Conservation (phyloP, 2,888 invertebrate species). For the Epinotia ramella region DNA sequence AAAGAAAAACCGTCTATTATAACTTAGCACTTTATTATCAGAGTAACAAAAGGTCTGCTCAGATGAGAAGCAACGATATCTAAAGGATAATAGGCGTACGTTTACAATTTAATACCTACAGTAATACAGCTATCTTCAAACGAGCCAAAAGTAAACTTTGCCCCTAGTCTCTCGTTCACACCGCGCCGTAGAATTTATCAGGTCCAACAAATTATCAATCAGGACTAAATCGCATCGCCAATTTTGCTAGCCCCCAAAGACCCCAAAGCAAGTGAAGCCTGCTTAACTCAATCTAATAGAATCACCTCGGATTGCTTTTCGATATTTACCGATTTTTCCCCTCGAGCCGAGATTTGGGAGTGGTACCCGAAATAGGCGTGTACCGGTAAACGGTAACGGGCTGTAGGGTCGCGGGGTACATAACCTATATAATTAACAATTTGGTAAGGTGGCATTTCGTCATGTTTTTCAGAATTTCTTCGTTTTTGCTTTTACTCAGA, state of each 20-base stretch:
- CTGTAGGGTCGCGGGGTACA: conserved; percentile 71
- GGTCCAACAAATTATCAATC: conserved; percentile 49
- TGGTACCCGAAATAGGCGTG: conserved; percentile 80
- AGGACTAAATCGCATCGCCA: conserved; percentile 58
- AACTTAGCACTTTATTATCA: conserved; percentile 27
- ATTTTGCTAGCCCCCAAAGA: conserved; percentile 60
- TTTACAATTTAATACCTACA: conserved; percentile 3
- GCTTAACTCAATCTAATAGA: conserved; percentile 82
- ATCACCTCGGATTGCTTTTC: conserved; percentile 82
- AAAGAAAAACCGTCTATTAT: conserved; percentile 33
- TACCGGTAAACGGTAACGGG: conserved; percentile 70
- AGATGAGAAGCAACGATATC: conserved; percentile 14
- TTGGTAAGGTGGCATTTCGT: conserved; percentile 55
- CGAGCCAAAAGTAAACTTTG: background rate
- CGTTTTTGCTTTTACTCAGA: too few species aligned
- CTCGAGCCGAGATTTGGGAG: conserved; percentile 76
- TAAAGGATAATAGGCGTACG: background rate
- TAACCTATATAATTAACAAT: conserved; percentile 79
- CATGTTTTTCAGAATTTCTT: too few species aligned
- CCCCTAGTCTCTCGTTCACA: background rate
- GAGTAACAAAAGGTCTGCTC: conserved; percentile 6
- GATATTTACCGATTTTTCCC: conserved; percentile 84
- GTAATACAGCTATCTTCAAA: background rate
- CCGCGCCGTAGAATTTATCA: conserved; percentile 30
- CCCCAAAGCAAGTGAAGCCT: conserved; percentile 67